These are phyloP conservation scores for Pseudolaguvia tuberculata DNA, from an alignment of 2,113 vertebrate genomes.

Conservation along the genomic window DNA sequence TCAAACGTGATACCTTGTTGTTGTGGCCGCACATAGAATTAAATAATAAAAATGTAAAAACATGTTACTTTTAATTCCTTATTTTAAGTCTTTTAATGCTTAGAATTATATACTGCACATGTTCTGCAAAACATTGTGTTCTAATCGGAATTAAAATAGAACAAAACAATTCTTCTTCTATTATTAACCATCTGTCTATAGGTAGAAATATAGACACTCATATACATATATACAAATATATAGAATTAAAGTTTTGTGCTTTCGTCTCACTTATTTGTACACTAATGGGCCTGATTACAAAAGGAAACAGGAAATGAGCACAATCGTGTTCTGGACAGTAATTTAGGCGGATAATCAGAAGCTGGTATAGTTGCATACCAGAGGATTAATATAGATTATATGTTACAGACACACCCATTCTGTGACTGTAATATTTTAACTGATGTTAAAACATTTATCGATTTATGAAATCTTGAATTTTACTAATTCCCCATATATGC, in stretches of 20 bases:
- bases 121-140: neutral
- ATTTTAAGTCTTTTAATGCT: neutral
- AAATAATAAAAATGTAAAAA: no score
- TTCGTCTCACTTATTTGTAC: no score
- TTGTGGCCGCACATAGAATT: neutral
- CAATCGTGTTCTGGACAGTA: slow-evolving; percentile 22
- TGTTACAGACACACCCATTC: neutral
- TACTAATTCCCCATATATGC: no score
- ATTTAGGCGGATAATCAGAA: slow-evolving; percentile 33
- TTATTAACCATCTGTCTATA: no score
- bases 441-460: no score
- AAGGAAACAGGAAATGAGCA: slow-evolving; percentile 41
- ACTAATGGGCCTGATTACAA: slow-evolving; percentile 39
- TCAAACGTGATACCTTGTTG: no score
- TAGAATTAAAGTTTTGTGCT: no score
- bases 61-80: no score
- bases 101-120: neutral
- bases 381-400: slow-evolving; percentile 5
- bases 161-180: neutral
- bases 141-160: neutral
- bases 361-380: slow-evolving; percentile 4
- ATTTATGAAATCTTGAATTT: no score
- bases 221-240: no score
- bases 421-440: no score
- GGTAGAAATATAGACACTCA: no score